phyloP scores from a whole-genome alignment of 2,797 vertebrate species.

The Platalea minor region DNA sequence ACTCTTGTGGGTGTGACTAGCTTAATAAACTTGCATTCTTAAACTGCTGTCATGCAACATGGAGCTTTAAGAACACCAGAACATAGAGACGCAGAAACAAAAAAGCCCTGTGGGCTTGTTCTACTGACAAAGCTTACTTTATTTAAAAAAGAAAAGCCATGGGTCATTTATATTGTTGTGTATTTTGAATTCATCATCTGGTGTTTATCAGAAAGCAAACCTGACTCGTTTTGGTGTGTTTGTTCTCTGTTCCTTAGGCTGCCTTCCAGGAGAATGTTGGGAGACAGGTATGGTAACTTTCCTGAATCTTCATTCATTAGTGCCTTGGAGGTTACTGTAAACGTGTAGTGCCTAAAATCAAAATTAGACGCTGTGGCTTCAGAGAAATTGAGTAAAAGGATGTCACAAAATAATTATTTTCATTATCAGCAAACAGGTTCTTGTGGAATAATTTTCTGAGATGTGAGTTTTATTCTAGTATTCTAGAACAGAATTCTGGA shows the following conservation, averaged over 20 bases:
- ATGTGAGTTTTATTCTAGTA: neutral
- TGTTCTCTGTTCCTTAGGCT: slow-evolving; percentile 85
- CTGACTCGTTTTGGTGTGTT: slow-evolving; percentile 70
- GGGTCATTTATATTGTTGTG: slow-evolving; percentile 69
- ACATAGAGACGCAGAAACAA: slow-evolving; percentile 20
- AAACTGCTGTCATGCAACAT: slow-evolving; percentile 13
- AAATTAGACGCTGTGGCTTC: neutral
- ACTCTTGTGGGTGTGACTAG: neutral
- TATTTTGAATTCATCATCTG: slow-evolving; percentile 69
- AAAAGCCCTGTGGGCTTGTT: slow-evolving; percentile 41
- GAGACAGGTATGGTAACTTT: slow-evolving; percentile 88
- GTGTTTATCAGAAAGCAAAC: slow-evolving; percentile 70
- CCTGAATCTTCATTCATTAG: slow-evolving; percentile 51
- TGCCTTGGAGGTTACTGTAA: slow-evolving; percentile 38
- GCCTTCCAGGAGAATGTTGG: slow-evolving; percentile 99
- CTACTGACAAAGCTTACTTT: slow-evolving; percentile 64
- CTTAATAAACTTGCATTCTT: slow-evolving; percentile 49
- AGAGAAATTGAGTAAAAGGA: neutral
- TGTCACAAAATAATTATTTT: neutral
- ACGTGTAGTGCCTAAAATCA: slow-evolving; percentile 22
- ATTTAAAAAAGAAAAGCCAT: slow-evolving; percentile 73
- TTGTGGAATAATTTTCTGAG: neutral
- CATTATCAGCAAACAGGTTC: neutral
- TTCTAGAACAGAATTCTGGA: neutral
- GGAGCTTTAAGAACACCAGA: slow-evolving; percentile 24